These are phyloP conservation scores for Turritopsis rubra DNA, from an alignment of 30 jellyfish, hydroid and myxozoan genomes.

Conservation along the genomic window DNA sequence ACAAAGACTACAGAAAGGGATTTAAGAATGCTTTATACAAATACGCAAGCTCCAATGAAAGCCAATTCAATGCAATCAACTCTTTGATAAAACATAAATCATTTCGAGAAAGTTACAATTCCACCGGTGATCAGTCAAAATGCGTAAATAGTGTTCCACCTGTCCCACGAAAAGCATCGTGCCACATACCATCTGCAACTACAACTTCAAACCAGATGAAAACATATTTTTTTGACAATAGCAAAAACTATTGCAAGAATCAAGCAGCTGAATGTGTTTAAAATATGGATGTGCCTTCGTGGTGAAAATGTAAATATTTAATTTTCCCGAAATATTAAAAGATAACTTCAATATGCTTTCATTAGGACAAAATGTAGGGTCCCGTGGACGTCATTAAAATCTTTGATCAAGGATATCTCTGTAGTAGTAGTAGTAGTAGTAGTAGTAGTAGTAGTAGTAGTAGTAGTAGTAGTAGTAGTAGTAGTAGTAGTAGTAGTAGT, in stretches of 20 bases:
- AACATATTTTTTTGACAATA: neutral
- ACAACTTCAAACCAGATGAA: neutral
- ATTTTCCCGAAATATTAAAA: no score
- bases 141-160: neutral
- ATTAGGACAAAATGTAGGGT: no score
- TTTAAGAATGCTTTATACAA: conserved; percentile 12
- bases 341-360: no score
- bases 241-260: neutral
- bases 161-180: neutral
- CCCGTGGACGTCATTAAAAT: no score
- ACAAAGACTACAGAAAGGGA: conserved; percentile 47
- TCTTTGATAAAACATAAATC: neutral
- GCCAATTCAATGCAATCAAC: neutral
- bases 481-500: no score
- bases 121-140: neutral
- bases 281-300: no score
- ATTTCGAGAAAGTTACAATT: conserved; percentile 4
- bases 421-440: no score
- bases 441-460: no score
- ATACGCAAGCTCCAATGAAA: neutral
- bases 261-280: neutral
- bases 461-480: no score
- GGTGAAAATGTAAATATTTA: no score
- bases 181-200: neutral
- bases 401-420: no score